phyloP scores from a whole-genome alignment of 2,888 invertebrate genomes.

The Branchellion lobata region DNA sequence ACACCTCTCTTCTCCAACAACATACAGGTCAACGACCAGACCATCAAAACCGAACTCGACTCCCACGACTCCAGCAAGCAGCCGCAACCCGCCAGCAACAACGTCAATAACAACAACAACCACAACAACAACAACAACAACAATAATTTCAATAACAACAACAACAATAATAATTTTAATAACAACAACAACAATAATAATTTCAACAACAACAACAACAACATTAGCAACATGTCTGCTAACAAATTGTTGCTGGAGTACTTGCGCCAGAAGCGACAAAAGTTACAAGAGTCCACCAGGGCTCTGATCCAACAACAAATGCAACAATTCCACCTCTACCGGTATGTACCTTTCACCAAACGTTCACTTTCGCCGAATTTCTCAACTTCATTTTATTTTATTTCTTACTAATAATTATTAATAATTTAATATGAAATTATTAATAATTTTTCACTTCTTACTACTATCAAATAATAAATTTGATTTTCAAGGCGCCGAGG shows the following conservation, averaged over 20 bases:
- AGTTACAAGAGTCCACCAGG: neutral
- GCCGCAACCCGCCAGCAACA: neutral
- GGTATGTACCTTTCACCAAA: neutral
- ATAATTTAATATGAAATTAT: no score
- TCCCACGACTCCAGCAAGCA: neutral
- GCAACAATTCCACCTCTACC: slow-evolving; percentile 3
- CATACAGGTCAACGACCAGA: no score
- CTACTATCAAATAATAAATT: no score
- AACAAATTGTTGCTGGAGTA: slow-evolving; percentile 11
- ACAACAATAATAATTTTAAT: no score
- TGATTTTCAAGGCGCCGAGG: no score
- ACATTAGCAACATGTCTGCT: neutral
- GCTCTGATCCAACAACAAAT: neutral
- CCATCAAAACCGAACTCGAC: slow-evolving; percentile 1
- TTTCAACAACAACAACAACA: neutral
- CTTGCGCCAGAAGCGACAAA: neutral
- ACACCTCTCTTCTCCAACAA: no score
- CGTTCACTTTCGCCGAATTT: no score
- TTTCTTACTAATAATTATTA: neutral
- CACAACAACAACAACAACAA: neutral
- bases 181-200: no score
- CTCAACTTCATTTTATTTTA: no score
- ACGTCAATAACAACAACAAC: neutral
- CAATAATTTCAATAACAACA: no score
- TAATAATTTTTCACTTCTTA: no score